Evolutionary conservation across 2,888 invertebrate species (phyloP).

Genomic region (Lobophora halterata): DNA sequence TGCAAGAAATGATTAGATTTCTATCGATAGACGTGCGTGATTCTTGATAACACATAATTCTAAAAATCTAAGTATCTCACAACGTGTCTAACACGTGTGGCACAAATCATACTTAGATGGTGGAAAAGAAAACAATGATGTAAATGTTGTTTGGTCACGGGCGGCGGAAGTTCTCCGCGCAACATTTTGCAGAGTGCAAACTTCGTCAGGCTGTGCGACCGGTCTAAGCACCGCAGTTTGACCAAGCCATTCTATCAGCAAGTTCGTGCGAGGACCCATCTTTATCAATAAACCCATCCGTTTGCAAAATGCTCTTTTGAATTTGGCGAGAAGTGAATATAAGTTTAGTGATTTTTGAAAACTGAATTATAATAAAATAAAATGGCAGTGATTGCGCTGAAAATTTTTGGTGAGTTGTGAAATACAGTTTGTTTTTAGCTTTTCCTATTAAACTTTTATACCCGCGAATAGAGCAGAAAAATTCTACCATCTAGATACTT

Average conservation of each 20-base stretch:
- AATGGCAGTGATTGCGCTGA: constrained; percentile 67
- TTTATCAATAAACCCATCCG: constrained; percentile 11
- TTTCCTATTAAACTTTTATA: too few species aligned
- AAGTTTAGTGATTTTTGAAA: constrained; percentile 29
- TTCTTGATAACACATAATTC: too few species aligned
- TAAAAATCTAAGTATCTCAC: too few species aligned
- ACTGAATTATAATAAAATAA: constrained; percentile 23
- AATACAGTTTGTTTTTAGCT: too few species aligned
- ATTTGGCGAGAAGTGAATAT: constrained; percentile 19
- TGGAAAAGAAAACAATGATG: constrained; percentile 26
- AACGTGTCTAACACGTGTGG: neutral
- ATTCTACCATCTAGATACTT: too few species aligned
- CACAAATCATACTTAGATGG: constrained; percentile 9
- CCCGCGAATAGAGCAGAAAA: too few species aligned
- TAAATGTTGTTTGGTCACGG: constrained; percentile 25
- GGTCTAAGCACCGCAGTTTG: constrained; percentile 22
- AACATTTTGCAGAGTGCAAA: constrained; percentile 24
- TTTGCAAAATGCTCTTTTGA: constrained; percentile 10
- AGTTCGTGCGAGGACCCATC: constrained; percentile 17
- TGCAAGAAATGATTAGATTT: too few species aligned
- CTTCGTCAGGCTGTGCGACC: constrained; percentile 13
- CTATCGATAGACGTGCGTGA: neutral
- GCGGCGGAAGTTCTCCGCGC: constrained; percentile 26
- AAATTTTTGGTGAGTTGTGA: constrained; percentile 61
- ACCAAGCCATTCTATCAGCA: constrained; percentile 14